Percentiles rank a stretch among this genome's conserved stretches.
These are phyloP conservation scores for Timema cristinae DNA, from an alignment of 2,888 invertebrate species.

Conservation along the genomic window DNA sequence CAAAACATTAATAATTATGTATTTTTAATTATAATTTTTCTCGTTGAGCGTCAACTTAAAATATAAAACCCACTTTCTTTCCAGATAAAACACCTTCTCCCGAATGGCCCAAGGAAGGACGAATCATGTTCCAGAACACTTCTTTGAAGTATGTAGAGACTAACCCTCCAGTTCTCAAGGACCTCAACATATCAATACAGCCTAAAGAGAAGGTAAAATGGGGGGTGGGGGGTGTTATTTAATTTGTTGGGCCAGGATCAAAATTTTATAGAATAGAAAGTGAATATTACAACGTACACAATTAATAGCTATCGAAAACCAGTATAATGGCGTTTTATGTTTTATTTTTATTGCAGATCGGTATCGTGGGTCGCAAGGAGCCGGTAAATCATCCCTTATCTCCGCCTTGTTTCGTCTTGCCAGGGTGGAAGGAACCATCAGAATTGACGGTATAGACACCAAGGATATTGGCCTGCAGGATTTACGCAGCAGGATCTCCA, in stretches of 20 bases:
- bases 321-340: too few relatives aligned
- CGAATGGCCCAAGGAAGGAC: conserved; percentile 70
- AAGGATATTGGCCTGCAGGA: conserved; percentile 55
- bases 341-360: conserved; percentile 36
- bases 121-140: conserved; percentile 55
- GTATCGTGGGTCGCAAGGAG: too few relatives aligned
- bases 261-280: too few relatives aligned
- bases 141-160: conserved; percentile 43
- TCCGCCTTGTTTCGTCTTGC: conserved; percentile 64
- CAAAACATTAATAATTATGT: too few relatives aligned
- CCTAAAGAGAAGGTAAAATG: conserved; percentile 36
- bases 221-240: too few relatives aligned
- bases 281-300: not conserved
- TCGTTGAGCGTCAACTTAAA: too few relatives aligned
- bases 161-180: conserved; percentile 46
- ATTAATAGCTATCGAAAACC: not conserved
- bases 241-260: too few relatives aligned
- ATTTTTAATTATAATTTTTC: too few relatives aligned
- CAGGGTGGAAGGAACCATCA: conserved; percentile 61
- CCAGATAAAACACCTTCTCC: conserved; percentile 22
- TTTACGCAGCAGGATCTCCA: conserved; percentile 57
- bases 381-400: too few relatives aligned
- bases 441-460: conserved; percentile 62
- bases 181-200: conserved; percentile 36
- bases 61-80: not conserved